phyloP scores from a whole-genome alignment of 2,888 invertebrate species.

The Limnephilus lunatus region DNA sequence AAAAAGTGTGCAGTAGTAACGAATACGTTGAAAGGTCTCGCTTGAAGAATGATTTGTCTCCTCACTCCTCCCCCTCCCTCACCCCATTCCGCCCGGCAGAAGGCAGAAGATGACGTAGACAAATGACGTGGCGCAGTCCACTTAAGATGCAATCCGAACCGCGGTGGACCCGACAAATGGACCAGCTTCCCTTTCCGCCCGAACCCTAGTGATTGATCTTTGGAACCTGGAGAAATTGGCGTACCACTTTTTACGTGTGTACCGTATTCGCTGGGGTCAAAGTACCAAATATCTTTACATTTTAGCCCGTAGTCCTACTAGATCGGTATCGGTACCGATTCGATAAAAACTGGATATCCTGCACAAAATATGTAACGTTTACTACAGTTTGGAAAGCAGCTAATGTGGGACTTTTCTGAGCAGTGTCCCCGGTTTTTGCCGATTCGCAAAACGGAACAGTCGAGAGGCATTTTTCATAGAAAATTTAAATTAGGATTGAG shows the following conservation, averaged over 20 bases:
- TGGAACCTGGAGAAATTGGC: neutral
- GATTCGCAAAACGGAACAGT: too few species aligned
- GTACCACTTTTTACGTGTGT: neutral
- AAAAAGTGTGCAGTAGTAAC: neutral
- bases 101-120: constrained; percentile 62
- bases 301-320: too few species aligned
- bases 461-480: too few species aligned
- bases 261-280: neutral
- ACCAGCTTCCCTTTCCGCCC: constrained; percentile 53
- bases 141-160: constrained; percentile 65
- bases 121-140: constrained; percentile 63
- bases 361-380: too few species aligned
- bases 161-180: constrained; percentile 63
- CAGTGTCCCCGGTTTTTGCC: too few species aligned
- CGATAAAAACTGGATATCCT: too few species aligned
- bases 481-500: too few species aligned
- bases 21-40: neutral
- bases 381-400: too few species aligned
- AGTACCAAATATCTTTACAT: neutral
- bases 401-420: too few species aligned
- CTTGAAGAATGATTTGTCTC: constrained; percentile 48
- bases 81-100: neutral
- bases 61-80: constrained; percentile 24
- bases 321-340: too few species aligned
- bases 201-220: constrained; percentile 46